Percentiles rank a stretch among this genome's conserved stretches.
Evolutionary conservation across 2,113 vertebrate genomes (phyloP).

Genomic region (Rallus limicola): DNA sequence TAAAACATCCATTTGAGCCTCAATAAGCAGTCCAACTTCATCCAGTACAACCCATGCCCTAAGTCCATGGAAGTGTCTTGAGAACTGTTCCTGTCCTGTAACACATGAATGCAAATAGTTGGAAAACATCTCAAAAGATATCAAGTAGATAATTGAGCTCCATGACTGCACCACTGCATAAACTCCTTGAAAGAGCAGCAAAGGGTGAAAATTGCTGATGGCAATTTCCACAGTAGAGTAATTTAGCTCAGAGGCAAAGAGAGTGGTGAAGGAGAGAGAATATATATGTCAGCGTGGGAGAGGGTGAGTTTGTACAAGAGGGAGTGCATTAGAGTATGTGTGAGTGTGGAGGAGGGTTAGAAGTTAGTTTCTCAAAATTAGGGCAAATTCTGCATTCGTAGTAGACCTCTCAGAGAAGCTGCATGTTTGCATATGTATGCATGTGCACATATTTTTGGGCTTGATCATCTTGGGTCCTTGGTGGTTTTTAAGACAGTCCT

Average conservation of each 20-base stretch:
- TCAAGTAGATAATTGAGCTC: background rate
- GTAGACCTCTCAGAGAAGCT: background rate
- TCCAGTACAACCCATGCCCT: background rate
- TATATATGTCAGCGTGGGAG: constrained; percentile 49
- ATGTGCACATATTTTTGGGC: background rate
- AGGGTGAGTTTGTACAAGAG: background rate
- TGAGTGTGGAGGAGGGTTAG: constrained; percentile 36
- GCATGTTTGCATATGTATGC: background rate
- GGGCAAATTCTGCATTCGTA: constrained; percentile 13
- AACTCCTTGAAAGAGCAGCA: constrained; percentile 51
- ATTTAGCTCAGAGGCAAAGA: constrained; percentile 56
- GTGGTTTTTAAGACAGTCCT: background rate
- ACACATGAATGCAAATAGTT: background rate
- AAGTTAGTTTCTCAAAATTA: constrained; percentile 22
- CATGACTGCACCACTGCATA: background rate
- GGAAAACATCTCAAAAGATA: background rate
- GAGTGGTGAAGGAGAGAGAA: constrained; percentile 11
- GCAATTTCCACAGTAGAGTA: constrained; percentile 50
- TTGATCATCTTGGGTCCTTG: background rate
- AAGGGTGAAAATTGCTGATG: constrained; percentile 56
- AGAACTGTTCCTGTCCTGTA: background rate
- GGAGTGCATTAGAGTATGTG: constrained; percentile 33
- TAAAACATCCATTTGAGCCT: background rate
- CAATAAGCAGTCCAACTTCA: background rate
- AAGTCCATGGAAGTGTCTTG: background rate